A percentile compares a stretch with the other conserved stretches of the same genome.
phyloP scores from a whole-genome alignment of 2,797 vertebrate genomes.

The Pampus argenteus region DNA sequence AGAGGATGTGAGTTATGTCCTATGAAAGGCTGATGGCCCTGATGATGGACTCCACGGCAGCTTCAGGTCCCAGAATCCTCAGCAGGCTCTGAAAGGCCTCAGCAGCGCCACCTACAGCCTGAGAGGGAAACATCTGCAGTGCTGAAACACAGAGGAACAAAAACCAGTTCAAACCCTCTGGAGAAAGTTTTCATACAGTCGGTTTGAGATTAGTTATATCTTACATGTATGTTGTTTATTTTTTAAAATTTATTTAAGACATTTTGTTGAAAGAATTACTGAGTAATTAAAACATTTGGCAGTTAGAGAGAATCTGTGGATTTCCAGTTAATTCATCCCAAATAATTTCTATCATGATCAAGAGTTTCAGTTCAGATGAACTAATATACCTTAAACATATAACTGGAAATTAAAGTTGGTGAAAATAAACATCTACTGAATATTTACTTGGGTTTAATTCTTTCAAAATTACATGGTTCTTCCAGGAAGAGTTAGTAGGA shows the following conservation, averaged over 20 bases:
- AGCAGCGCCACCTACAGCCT: constrained; percentile 35
- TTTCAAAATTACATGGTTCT: no score
- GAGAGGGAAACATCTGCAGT: constrained; percentile 58
- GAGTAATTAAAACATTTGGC: not conserved
- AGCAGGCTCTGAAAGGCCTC: constrained; percentile 86
- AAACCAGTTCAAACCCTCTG: not conserved
- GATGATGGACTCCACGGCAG: constrained; percentile 87
- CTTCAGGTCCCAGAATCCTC: constrained; percentile 85
- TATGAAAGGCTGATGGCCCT: constrained; percentile 51
- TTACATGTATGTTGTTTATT: no score
- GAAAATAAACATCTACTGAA: not conserved
- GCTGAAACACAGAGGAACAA: constrained; percentile 41
- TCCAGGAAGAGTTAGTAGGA: no score
- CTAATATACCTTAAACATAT: no score
- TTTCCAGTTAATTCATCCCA: not conserved
- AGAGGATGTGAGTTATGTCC: constrained; percentile 8
- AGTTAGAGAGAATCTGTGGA: not conserved
- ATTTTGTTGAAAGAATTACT: no score
- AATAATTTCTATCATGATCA: not conserved
- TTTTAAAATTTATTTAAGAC: not conserved
- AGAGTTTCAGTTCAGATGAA: not conserved
- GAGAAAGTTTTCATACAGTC: not conserved
- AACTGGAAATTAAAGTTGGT: not conserved
- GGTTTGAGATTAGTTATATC: not conserved
- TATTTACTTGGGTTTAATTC: no score